phyloP scores from a whole-genome alignment of 2,888 invertebrate species.

The Molanna angustata region DNA sequence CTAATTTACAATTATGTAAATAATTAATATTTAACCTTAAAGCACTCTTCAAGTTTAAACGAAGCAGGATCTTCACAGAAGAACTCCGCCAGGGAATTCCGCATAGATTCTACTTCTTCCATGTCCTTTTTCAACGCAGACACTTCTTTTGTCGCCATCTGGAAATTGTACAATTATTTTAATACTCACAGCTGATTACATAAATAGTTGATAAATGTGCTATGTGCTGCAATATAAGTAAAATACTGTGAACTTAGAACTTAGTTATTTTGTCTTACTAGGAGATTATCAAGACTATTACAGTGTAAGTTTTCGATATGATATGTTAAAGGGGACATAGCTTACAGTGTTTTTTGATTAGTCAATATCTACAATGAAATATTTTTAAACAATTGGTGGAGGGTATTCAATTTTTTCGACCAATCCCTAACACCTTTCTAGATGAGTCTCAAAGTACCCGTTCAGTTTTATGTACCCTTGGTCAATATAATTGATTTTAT shows the following conservation, averaged over 20 bases:
- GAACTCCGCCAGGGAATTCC: conserved; percentile 81
- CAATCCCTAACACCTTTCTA: too few species aligned
- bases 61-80: conserved; percentile 90
- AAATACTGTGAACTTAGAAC: neutral
- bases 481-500: too few species aligned
- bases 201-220: neutral
- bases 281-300: too few species aligned
- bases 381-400: too few species aligned
- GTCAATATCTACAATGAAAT: too few species aligned
- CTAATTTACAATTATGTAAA: neutral
- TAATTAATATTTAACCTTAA: conserved; percentile 57
- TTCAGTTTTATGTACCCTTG: too few species aligned
- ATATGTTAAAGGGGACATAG: too few species aligned
- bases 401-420: too few species aligned
- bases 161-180: conserved; percentile 7
- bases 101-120: conserved; percentile 76
- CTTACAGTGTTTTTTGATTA: too few species aligned
- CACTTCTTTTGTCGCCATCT: conserved; percentile 80
- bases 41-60: conserved; percentile 93
- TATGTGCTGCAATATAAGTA: neutral
- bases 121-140: conserved; percentile 73
- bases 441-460: too few species aligned
- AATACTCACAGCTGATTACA: neutral
- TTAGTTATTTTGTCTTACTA: neutral
- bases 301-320: too few species aligned